Conservation (phyloP, 2,888 invertebrate species). For the Nudaria mundana region DNA sequence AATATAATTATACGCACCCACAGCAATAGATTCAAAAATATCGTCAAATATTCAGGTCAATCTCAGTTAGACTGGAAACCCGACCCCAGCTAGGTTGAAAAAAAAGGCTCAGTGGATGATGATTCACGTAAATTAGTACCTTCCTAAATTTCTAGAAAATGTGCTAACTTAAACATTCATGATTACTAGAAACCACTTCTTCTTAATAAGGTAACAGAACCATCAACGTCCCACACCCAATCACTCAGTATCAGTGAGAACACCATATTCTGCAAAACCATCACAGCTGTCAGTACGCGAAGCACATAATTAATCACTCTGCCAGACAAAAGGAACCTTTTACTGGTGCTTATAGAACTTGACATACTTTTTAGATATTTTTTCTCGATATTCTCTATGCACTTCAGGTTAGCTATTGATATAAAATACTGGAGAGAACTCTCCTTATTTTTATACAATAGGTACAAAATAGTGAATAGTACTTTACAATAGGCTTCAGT, state of each 20-base stretch:
- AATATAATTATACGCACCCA: no score
- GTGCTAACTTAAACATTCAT: no score
- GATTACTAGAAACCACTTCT: background rate
- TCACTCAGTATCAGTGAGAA: constrained; percentile 24
- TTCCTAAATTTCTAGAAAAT: no score
- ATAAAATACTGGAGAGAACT: no score
- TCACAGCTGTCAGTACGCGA: constrained; percentile 32
- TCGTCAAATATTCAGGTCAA: no score
- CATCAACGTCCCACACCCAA: constrained; percentile 17
- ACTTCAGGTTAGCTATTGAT: constrained; percentile 8
- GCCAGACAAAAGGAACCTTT: constrained; percentile 38
- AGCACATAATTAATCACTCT: constrained; percentile 45
- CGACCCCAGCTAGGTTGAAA: no score
- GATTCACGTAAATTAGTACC: no score
- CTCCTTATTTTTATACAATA: constrained; percentile 5
- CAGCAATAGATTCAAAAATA: no score
- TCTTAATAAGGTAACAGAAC: constrained; percentile 4
- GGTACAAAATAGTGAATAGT: no score
- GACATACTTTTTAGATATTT: constrained; percentile 21
- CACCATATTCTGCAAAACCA: constrained; percentile 13
- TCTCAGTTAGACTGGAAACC: no score
- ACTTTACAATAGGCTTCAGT: no score
- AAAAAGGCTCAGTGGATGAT: no score
- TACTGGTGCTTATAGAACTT: constrained; percentile 31
- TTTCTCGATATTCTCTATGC: constrained; percentile 20